These are phyloP conservation scores for Troglohyphantes excavatus DNA, from an alignment of 2,888 invertebrate species.

Conservation along the genomic window DNA sequence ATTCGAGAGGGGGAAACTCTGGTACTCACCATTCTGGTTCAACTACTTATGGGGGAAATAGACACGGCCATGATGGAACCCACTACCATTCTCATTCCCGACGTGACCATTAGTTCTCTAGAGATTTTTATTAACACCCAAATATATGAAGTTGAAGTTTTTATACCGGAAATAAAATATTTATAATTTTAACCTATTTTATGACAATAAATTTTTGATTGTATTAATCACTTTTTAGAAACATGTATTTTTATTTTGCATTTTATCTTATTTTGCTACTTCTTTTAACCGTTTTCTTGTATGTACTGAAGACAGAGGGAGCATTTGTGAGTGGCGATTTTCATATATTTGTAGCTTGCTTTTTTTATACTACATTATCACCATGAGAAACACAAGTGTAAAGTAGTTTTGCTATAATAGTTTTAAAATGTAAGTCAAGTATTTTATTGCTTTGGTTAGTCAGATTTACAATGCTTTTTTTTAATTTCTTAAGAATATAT, in stretches of 20 bases:
- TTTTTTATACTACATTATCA: too few species aligned
- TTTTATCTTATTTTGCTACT: too few species aligned
- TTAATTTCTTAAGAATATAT: too few species aligned
- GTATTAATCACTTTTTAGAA: conserved; percentile 5
- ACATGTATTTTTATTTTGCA: neutral
- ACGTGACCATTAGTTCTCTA: conserved; percentile 64
- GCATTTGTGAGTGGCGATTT: too few species aligned
- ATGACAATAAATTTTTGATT: conserved; percentile 35
- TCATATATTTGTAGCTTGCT: too few species aligned
- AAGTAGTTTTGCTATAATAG: too few species aligned
- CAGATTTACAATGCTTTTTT: too few species aligned
- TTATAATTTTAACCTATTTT: conserved; percentile 27
- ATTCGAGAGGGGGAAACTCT: conserved; percentile 58
- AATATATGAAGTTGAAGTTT: conserved; percentile 18
- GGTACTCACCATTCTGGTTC: conserved; percentile 58
- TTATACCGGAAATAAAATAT: conserved; percentile 45
- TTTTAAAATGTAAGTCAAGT: too few species aligned
- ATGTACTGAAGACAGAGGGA: too few species aligned
- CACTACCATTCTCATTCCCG: conserved; percentile 66
- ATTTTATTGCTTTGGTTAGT: too few species aligned
- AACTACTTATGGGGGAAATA: conserved; percentile 62
- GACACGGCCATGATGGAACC: conserved; percentile 63
- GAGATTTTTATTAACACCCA: conserved; percentile 12
- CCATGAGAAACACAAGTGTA: too few species aligned
- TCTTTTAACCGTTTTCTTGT: too few species aligned